Evolutionary conservation across 2,113 vertebrate species (phyloP).

Genomic region (Daphoenositta chrysoptera): DNA sequence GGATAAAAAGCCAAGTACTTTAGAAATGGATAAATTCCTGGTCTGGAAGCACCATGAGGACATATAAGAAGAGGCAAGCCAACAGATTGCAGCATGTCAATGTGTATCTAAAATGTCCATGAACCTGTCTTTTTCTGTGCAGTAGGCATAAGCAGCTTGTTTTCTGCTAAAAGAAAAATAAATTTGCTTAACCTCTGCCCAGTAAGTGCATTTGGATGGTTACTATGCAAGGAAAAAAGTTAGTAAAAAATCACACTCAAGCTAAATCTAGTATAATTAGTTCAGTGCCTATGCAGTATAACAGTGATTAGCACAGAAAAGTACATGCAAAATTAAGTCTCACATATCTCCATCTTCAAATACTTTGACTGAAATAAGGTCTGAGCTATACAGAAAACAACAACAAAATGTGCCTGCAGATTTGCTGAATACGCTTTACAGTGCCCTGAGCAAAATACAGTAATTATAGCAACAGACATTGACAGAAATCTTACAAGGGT

Average conservation of each 20-base stretch:
- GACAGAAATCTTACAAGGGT: background rate
- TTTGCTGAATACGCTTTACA: background rate
- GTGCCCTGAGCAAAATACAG: accelerated
- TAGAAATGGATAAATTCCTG: background rate
- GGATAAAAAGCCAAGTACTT: background rate
- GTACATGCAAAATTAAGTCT: background rate
- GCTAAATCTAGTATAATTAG: background rate
- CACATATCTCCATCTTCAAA: background rate
- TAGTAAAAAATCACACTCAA: background rate
- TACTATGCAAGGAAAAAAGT: background rate
- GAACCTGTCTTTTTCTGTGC: background rate
- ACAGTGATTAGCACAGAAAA: background rate
- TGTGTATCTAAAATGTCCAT: background rate
- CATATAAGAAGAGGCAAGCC: background rate
- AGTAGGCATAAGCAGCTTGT: background rate
- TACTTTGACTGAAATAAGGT: background rate
- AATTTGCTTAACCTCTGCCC: background rate
- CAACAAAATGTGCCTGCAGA: background rate
- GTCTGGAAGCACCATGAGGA: background rate
- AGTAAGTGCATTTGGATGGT: background rate
- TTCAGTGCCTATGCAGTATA: background rate
- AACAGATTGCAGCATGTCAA: background rate
- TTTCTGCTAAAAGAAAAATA: background rate
- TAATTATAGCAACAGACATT: background rate
- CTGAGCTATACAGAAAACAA: background rate